These are phyloP conservation scores for Urocyon cinereoargenteus DNA, from an alignment of 2,797 vertebrate genomes.

Conservation along the genomic window DNA sequence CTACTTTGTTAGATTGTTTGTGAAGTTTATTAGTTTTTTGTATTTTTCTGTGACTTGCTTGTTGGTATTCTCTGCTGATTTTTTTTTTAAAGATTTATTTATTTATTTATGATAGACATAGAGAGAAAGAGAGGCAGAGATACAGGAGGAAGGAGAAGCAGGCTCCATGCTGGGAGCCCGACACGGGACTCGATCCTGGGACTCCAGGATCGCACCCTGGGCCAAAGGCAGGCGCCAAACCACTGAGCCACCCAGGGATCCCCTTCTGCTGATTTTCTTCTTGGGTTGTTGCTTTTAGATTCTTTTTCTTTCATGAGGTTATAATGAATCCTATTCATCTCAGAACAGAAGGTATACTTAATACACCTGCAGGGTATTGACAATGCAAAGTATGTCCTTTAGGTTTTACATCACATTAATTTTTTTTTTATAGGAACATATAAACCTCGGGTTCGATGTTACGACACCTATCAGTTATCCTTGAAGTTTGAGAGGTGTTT, in stretches of 20 bases:
- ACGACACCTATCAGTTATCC: slow-evolving; percentile 97
- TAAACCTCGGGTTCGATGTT: slow-evolving; percentile 97
- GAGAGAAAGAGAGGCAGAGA: too few species aligned
- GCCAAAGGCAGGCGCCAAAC: too few species aligned
- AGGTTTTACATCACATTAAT: neutral
- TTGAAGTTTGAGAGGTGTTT: slow-evolving; percentile 98
- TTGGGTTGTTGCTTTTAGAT: neutral
- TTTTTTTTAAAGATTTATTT: neutral
- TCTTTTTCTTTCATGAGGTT: neutral
- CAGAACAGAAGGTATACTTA: neutral
- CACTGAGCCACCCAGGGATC: too few species aligned
- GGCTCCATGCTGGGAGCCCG: too few species aligned
- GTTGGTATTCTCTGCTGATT: neutral
- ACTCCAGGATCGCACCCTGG: too few species aligned
- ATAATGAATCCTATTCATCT: neutral
- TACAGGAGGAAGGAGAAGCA: too few species aligned
- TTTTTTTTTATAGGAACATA: slow-evolving; percentile 93
- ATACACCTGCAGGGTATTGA: neutral
- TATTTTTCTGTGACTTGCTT: neutral
- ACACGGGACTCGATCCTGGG: too few species aligned
- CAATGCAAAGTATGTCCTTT: neutral
- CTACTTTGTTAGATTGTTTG: neutral
- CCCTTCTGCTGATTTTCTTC: neutral
- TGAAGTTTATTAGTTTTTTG: neutral
- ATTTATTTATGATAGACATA: too few species aligned